Base-by-base conservation (phyloP, 2,113 vertebrate species). In the Gambusia affinis region DNA sequence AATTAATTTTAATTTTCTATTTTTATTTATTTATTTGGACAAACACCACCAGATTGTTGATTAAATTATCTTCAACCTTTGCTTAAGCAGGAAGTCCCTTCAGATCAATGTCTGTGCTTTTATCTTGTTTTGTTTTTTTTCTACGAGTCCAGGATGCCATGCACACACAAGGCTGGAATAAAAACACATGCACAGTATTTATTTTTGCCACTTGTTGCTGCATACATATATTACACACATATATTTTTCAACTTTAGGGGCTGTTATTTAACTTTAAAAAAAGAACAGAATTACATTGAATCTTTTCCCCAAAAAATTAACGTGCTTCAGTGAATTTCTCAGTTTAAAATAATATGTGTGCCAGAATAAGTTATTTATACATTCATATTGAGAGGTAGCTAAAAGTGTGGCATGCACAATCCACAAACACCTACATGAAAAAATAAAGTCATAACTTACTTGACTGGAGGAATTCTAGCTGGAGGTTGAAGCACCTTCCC, bases 391-490 rank as follows among this genome's bases (percentile, higher is more conserved):
- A 37, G 35, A 11, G 35, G 35, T 11, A 37, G 35, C 35, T 11
- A 37, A 37, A 37, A 37, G 35, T 37, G 35, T 37, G 10, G 35
- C 35, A 37, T 37, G 10, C 35, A 37, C 35, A 37, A 11, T 12
- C 35, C 37, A 64, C 35, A 39, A 35, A 24, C 66, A 30, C 35
- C 37, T 60, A 66, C 64, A 74, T 4, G 30, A 39, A 28, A 27
- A 28, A 54, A 10, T 54, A 4, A 28, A 2, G 29, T 51, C 29
- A 39, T 64, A 70, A 76, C 81, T 90, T 76, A 93, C 92, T 89
- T 87, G 80, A 75, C 77, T 42, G 73, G 78, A 62, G 76, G 75
- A 30, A 69, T 27, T 85, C 81, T 91, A 64, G 77, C 68, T 71
- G 76, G 33, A 73, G 64, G 42, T 37, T 31, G 42, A 12, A 54